phyloP scores from a whole-genome alignment of 2,113 vertebrate species.

The Cheirogaleus medius region DNA sequence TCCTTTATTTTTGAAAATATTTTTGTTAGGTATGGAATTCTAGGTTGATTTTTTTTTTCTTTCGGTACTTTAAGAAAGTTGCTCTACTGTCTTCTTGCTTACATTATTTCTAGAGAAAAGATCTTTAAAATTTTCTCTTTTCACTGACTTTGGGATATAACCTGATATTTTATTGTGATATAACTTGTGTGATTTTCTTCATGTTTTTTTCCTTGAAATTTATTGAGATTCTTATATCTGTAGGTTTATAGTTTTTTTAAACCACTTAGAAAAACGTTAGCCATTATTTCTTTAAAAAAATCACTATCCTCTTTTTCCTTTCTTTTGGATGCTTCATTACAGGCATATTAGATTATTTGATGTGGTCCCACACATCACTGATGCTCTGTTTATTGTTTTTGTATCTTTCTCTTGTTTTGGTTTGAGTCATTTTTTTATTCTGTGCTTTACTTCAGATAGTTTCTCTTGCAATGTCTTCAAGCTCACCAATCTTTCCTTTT shows the following conservation, averaged over 20 bases:
- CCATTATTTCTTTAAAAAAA: background rate
- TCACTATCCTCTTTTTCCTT: background rate
- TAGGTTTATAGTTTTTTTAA: background rate
- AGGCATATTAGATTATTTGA: background rate
- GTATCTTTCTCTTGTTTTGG: background rate
- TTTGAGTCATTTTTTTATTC: background rate
- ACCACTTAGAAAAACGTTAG: background rate
- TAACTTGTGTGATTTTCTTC: background rate
- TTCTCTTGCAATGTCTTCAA: background rate
- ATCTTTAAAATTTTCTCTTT: background rate
- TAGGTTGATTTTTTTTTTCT: background rate
- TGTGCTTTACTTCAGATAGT: background rate
- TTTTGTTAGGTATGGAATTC: background rate
- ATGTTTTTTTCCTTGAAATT: background rate
- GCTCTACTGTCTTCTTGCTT: background rate
- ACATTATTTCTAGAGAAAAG: background rate
- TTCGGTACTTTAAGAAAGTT: background rate
- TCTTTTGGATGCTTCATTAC: background rate
- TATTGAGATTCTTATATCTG: background rate
- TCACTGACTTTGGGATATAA: background rate
- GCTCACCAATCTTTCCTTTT: background rate
- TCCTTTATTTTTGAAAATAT: background rate
- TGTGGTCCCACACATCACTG: background rate
- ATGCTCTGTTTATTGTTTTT: background rate
- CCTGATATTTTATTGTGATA: background rate